Evolutionary conservation across 2,888 invertebrate species (phyloP), one percentile per base, ranked within the genome.

Genomic region (Microdon myrmicae): DNA sequence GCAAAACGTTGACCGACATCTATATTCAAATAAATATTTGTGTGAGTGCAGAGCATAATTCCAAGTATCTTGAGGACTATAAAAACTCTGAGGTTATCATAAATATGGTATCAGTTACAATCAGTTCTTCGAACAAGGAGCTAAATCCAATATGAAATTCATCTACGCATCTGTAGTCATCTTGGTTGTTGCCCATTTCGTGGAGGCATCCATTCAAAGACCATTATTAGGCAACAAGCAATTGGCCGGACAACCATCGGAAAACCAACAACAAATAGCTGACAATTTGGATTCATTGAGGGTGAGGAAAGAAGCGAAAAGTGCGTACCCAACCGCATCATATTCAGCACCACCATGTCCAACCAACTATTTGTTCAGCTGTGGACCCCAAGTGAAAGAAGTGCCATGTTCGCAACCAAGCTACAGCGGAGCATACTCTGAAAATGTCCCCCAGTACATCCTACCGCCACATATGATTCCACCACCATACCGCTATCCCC

Each of bases 311-410:
- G 28, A 56, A 9, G 39, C 45, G 2, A 55, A 39, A 29, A 39
- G 39, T 9, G 17, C 56, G 2, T 64, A 64, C 13, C 48, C 25
- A 48, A 43, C 68, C 13, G 34, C 60, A 9, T 47, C 74, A 4
- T 44, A 72, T 28, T 67, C 73, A 38, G 43, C 74, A 2, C 72
- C 73, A 32, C 73, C 74, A n/a, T 76, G 78, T 55, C 72, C 76
- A 23, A 74, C 70, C 53, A 75, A 73, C 61, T 75, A 76, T 44
- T 61, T 77, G 53, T 75, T 78, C 69, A 76, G 77, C 59, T 78
- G 77, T 59, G 73, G 74, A 47, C 78, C 77, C 35, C 72, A 70
- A 0, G 59, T 78, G 48, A 68, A 72, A 49, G 74, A 76, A 55
- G 77, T 76, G 34, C 73, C 75, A 48, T 77, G 78, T 60, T 44